A percentile compares a stretch with the other conserved stretches of the same genome.
Conservation (phyloP, 2,888 invertebrate genomes). For the Fissipunctia ypsillon region DNA sequence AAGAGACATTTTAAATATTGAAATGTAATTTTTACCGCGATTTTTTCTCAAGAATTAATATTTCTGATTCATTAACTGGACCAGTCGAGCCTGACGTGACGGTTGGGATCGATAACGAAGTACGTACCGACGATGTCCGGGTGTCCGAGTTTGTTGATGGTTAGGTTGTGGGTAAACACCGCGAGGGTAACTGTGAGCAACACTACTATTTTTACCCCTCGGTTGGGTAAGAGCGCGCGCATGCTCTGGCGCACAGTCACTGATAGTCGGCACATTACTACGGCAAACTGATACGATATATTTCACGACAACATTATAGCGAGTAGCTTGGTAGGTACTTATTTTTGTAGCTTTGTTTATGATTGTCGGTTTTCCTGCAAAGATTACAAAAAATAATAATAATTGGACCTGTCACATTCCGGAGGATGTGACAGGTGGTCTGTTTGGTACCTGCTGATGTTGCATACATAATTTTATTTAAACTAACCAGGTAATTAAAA, state of each 20-base stretch:
- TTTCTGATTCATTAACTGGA: conserved; percentile 42
- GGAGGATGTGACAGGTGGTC: not conserved
- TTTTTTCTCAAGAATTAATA: conserved; percentile 28
- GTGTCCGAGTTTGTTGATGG: conserved; percentile 26
- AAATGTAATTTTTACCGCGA: not conserved
- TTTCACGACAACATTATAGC: conserved; percentile 27
- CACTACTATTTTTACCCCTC: conserved; percentile 28
- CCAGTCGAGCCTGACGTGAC: conserved; percentile 55
- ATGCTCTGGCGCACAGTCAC: conserved; percentile 30
- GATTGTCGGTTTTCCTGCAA: not conserved
- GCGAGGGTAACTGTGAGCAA: conserved; percentile 23
- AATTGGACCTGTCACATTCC: not conserved
- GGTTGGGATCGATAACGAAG: conserved; percentile 19
- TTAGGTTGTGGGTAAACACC: conserved; percentile 13
- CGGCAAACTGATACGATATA: conserved; percentile 46
- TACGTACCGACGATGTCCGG: conserved; percentile 46
- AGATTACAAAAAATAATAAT: not conserved
- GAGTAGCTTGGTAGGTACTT: conserved; percentile 2
- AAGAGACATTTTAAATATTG: not conserved
- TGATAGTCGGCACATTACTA: conserved; percentile 54
- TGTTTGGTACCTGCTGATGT: no score
- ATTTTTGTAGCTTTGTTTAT: not conserved
- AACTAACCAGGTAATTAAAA: not conserved
- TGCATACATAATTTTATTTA: not conserved
- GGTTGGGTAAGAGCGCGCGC: conserved; percentile 26